Base-by-base conservation (phyloP, 30 jellyfish, hydroid and myxozoan species). In the Hydractinia symbiolongicarpus region DNA sequence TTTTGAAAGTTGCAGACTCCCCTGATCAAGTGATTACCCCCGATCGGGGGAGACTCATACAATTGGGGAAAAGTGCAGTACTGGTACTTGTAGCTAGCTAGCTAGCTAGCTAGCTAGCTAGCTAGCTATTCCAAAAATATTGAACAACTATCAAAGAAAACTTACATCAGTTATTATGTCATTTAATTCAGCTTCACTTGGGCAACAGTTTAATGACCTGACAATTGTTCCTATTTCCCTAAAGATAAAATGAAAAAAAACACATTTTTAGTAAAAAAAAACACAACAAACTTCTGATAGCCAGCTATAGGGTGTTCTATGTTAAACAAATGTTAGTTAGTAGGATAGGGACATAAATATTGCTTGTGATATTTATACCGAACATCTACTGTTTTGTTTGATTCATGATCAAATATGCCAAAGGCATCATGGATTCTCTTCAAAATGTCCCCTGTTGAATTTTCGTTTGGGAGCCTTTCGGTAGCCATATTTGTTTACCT, bases 161-260 rank as follows among this genome's bases (percentile, higher is more conserved):
- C 86, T 40, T 79, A 89, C 97, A 67, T 90, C 97, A 13, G 93
- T 84, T 40, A 90, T 69, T 49, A 90, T 90, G 57, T 90, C 97
- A 67, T 76, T 82, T 44, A 90, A 81, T 67, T 90, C 97, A 40
- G 93, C 97, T 85, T 90, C 97, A 85, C 97, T 90, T 76, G 97
- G 97, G 72, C 95, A 85, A 76, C 97, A 90, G 62, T 90, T 90
- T 54, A 90, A 77, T 40, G 97, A 90, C 56, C 97, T 67, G 30
- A 90, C 95, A 54, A 90, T 90, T 44, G 97, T 90, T 52, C 97
- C 97, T 70, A 90, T 82, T 78, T 90, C 97, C 88, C 97, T 90
- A 60, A 68, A 76, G 61, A 13, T 9, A 13, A 56, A 77, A 75
- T 20, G 2, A 50, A 73, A 13, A 20, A 52, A 15, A 21, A 52